These are phyloP conservation scores for Danio choprae DNA, from an alignment of 2,797 vertebrate genomes.

Conservation along the genomic window DNA sequence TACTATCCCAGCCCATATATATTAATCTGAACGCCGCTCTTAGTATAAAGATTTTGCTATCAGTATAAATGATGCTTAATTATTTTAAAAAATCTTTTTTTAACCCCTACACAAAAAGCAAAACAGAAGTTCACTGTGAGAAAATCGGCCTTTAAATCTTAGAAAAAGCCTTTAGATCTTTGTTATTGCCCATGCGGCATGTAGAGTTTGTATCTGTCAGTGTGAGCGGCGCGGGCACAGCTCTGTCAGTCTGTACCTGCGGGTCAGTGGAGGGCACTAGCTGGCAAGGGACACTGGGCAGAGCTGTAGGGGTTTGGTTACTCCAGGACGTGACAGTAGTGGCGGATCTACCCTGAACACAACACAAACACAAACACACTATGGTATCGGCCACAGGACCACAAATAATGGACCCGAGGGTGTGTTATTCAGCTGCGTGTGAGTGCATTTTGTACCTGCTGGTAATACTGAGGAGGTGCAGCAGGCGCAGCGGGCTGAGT, in stretches of 20 bases:
- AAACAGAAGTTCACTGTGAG: too few species aligned
- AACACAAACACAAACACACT: conserved; percentile 84
- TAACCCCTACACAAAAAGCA: too few species aligned
- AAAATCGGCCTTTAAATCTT: too few species aligned
- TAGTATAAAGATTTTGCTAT: too few species aligned
- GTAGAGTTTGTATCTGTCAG: conserved; percentile 40
- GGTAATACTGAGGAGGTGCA: conserved; percentile 75
- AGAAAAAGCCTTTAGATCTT: background rate
- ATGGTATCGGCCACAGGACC: conserved; percentile 81
- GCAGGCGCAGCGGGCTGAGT: conserved; percentile 54
- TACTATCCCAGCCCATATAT: too few species aligned
- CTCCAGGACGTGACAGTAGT: conserved; percentile 99
- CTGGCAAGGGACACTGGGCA: conserved; percentile 90
- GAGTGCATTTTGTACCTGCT: conserved; percentile 69
- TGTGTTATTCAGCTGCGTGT: background rate
- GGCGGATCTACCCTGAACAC: conserved; percentile 95
- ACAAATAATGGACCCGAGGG: conserved; percentile 60
- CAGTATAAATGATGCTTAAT: background rate
- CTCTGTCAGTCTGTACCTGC: conserved; percentile 84
- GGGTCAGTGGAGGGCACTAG: conserved; percentile 88
- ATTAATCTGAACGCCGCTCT: too few species aligned
- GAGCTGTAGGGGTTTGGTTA: conserved; percentile 99
- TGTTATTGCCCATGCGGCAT: background rate
- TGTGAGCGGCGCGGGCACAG: conserved; percentile 48
- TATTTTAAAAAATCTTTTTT: too few species aligned